Conservation (phyloP, 2,113 vertebrate genomes). For the Thunnus thynnus region DNA sequence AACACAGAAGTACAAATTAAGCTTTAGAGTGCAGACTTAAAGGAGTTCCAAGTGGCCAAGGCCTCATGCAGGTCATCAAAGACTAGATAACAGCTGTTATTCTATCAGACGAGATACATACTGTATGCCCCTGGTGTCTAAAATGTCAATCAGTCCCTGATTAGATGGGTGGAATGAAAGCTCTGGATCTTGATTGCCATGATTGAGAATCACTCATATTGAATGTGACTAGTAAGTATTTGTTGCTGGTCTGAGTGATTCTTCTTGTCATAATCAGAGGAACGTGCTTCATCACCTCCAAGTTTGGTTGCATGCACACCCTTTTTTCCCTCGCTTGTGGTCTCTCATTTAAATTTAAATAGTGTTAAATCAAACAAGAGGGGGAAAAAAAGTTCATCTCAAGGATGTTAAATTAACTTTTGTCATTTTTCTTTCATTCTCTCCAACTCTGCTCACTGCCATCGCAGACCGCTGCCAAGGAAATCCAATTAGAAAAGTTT, state of each 20-base stretch:
- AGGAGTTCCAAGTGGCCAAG: neutral
- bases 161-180: neutral
- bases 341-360: neutral
- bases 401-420: slow-evolving; percentile 20
- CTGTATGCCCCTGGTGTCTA: neutral
- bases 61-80: neutral
- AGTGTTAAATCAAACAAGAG: neutral
- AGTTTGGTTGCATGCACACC: neutral
- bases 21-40: no score
- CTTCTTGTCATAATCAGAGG: no score
- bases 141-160: neutral
- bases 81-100: neutral
- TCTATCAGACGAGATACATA: neutral
- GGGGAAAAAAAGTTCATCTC: neutral
- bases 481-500: slow-evolving; percentile 65
- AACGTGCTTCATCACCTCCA: neutral
- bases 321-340: neutral
- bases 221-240: neutral
- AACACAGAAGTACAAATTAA: no score
- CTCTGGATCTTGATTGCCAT: neutral
- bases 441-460: neutral
- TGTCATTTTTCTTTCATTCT: slow-evolving; percentile 16
- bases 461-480: slow-evolving; percentile 22
- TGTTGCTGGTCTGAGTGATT: neutral
- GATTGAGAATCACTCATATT: neutral